These are phyloP conservation scores for Cheirogaleus medius DNA, from an alignment of 2,113 vertebrate genomes.

Conservation along the genomic window DNA sequence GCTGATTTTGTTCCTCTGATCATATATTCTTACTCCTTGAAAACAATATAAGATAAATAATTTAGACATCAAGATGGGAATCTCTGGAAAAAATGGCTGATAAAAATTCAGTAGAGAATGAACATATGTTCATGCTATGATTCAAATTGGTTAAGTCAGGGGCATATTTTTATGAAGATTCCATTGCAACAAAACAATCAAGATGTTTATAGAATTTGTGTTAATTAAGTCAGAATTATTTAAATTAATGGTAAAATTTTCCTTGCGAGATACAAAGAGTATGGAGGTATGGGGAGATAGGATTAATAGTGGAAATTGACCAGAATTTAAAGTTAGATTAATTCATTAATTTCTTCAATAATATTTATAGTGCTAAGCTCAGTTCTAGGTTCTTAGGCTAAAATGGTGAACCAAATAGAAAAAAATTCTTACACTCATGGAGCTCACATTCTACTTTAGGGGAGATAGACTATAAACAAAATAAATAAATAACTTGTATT, in stretches of 20 bases:
- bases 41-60: background rate
- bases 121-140: background rate
- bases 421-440: background rate
- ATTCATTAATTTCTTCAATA: background rate
- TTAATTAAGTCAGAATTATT: background rate
- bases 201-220: constrained; percentile 11
- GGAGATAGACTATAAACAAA: background rate
- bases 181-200: background rate
- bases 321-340: background rate
- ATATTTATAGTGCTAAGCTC: background rate
- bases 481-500: background rate
- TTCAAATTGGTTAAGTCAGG: background rate
- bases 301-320: background rate
- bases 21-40: background rate
- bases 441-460: background rate
- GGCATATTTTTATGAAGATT: background rate
- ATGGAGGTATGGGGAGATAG: background rate
- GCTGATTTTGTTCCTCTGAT: background rate
- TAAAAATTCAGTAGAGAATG: background rate
- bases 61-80: background rate
- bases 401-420: background rate
- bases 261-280: background rate
- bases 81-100: background rate
- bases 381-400: background rate
- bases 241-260: background rate